A percentile compares a stretch with the other conserved stretches of the same genome.
Evolutionary conservation across 1,140 invertebrate genomes (phyloP).

Genomic region (Oryzaephilus surinamensis): DNA sequence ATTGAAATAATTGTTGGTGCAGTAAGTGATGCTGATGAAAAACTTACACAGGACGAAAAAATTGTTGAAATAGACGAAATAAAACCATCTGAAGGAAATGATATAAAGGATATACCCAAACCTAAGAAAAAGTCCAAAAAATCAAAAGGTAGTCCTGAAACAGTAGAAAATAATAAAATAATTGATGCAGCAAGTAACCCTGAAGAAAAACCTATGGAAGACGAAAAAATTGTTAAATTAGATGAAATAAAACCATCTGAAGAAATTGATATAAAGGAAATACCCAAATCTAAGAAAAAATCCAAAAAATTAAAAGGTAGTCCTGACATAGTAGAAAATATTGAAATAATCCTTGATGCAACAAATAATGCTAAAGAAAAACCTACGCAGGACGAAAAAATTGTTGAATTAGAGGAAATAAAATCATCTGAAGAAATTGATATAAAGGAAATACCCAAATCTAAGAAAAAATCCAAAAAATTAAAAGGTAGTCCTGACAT

Average conservation of each 20-base stretch:
- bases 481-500: slow-evolving; percentile 2
- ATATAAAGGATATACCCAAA: no score
- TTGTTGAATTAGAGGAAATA: neutral
- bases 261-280: neutral
- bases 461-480: slow-evolving; percentile 25
- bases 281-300: slow-evolving; percentile 5
- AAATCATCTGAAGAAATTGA: neutral
- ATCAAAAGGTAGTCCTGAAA: neutral
- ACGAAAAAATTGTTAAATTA: neutral
- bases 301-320: slow-evolving; percentile 6
- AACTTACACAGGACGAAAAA: neutral
- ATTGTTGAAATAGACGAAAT: neutral
- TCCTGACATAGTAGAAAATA: neutral
- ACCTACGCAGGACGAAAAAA: neutral
- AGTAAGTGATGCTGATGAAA: neutral
- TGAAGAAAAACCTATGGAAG: neutral
- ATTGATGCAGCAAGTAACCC: neutral
- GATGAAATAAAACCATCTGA: neutral
- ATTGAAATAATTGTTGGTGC: no score
- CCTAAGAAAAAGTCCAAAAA: no score
- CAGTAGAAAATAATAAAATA: neutral
- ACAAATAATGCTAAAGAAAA: neutral
- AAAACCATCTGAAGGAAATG: neutral
- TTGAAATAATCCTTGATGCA: neutral
- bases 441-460: no score